Percentiles rank a stretch among this genome's conserved stretches.
These are phyloP conservation scores for Phoeniculus purpureus DNA, from an alignment of 2,797 vertebrate genomes.

Conservation along the genomic window DNA sequence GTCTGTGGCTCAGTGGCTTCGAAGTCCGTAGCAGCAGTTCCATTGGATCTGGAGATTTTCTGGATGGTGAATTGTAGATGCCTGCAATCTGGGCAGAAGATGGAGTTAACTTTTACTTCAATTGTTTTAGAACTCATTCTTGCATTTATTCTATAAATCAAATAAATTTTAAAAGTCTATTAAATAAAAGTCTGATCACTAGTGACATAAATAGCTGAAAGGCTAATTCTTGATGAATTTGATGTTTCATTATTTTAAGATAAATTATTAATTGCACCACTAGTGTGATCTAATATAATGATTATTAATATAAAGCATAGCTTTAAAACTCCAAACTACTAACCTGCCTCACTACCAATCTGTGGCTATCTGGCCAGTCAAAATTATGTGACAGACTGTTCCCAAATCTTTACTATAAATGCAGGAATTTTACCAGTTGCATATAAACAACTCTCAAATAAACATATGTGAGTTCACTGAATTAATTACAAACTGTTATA, in stretches of 20 bases:
- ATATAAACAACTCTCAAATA: background rate
- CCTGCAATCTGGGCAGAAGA: slow-evolving; percentile 84
- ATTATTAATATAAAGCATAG: background rate
- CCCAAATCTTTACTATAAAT: background rate
- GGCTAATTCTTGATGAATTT: background rate
- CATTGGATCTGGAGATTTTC: slow-evolving; percentile 85
- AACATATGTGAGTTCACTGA: background rate
- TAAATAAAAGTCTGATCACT: background rate
- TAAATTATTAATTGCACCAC: background rate
- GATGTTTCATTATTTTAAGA: background rate
- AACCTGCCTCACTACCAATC: background rate
- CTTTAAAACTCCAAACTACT: background rate
- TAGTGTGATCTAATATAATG: background rate
- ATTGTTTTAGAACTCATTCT: background rate
- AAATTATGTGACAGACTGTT: background rate
- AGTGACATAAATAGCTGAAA: background rate
- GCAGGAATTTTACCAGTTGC: background rate
- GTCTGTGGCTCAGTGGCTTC: slow-evolving; percentile 74
- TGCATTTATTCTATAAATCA: background rate
- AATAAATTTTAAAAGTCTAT: background rate
- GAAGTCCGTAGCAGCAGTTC: slow-evolving; percentile 86
- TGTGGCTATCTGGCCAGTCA: background rate
- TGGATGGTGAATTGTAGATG: slow-evolving; percentile 92
- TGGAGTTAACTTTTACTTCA: background rate
- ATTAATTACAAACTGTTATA: background rate